These are phyloP conservation scores for Meriones unguiculatus DNA, from an alignment of 2,113 vertebrate species.

Conservation along the genomic window DNA sequence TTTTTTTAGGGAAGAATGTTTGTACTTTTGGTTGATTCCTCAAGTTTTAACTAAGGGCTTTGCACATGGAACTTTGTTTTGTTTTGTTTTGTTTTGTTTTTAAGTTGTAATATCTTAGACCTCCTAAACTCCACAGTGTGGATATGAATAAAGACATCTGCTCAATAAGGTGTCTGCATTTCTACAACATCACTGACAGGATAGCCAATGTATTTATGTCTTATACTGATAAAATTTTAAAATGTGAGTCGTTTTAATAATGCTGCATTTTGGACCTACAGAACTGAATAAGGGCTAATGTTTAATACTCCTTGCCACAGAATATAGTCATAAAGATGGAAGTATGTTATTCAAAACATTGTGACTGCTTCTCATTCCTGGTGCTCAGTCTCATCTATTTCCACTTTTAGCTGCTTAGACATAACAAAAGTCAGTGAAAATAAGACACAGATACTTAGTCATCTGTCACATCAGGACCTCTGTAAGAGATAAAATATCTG, in stretches of 20 bases:
- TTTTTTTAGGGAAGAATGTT: no score
- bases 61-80: no score
- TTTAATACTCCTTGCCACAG: neutral
- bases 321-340: neutral
- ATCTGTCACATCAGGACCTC: neutral
- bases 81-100: no score
- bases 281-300: neutral
- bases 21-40: no score
- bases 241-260: neutral
- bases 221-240: neutral
- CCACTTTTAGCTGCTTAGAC: fast-evolving
- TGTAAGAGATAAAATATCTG: neutral
- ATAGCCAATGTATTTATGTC: neutral
- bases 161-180: neutral
- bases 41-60: no score
- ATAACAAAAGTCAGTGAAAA: neutral
- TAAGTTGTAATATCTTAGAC: no score
- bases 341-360: neutral
- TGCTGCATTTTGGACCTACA: neutral
- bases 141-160: neutral
- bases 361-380: neutral
- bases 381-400: neutral
- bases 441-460: neutral
- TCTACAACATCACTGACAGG: neutral
- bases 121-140: no score